A percentile compares a stretch with the other conserved stretches of the same genome.
Evolutionary conservation across 2,888 invertebrate species (phyloP).

Genomic region (Tiphia femorata): DNA sequence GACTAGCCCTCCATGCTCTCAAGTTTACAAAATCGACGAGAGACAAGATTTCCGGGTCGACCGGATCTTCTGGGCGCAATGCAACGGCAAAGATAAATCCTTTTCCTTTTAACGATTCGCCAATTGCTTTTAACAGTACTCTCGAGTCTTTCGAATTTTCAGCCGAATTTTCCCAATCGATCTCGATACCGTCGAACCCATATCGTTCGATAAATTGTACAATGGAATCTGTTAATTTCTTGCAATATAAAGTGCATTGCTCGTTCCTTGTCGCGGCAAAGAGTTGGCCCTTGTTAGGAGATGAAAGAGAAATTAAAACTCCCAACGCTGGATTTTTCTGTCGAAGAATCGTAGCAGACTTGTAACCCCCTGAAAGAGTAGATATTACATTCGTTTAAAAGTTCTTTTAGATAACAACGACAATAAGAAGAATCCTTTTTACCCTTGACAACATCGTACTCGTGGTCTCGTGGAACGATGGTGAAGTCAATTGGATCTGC

Average conservation of each 20-base stretch:
- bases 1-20: conserved; percentile 73
- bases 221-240: conserved; percentile 76
- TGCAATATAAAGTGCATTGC: conserved; percentile 54
- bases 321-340: conserved; percentile 77
- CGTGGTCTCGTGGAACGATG: conserved; percentile 76
- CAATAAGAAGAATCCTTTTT: conserved; percentile 16
- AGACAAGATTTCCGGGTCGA: conserved; percentile 74
- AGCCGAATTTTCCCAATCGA: conserved; percentile 72
- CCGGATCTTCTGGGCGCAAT: conserved; percentile 76
- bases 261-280: background rate
- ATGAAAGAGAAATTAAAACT: conserved; percentile 77
- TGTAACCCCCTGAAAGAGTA: conserved; percentile 76
- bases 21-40: conserved; percentile 78
- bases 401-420: background rate
- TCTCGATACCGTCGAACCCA: conserved; percentile 85
- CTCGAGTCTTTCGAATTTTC: conserved; percentile 16
- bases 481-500: conserved; percentile 75
- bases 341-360: conserved; percentile 78
- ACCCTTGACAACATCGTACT: conserved; percentile 82
- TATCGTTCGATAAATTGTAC: conserved; percentile 76
- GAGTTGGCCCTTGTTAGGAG: conserved; percentile 31
- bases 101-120: conserved; percentile 69
- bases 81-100: conserved; percentile 74
- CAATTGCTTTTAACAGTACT: background rate
- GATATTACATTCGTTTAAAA: background rate